Evolutionary conservation across 2,888 invertebrate genomes (phyloP).

Genomic region (Galerucella calmariensis): DNA sequence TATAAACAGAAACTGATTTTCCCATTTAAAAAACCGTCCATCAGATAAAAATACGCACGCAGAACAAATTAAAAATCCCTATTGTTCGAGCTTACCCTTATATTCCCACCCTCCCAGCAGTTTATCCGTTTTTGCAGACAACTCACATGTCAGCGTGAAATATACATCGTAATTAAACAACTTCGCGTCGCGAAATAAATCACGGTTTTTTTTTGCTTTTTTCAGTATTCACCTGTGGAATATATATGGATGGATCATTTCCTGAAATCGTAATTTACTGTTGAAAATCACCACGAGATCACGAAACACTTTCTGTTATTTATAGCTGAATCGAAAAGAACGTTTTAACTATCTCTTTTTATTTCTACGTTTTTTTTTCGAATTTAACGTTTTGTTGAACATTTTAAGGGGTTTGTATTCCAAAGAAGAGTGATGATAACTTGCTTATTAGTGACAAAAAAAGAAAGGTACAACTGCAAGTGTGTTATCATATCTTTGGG

Average conservation of each 20-base stretch:
- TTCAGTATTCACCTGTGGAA: slow-evolving; percentile 51
- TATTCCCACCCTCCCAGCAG: slow-evolving; percentile 6
- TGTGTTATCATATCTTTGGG: too few species aligned
- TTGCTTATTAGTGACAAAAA: too few species aligned
- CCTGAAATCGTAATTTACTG: slow-evolving; percentile 47
- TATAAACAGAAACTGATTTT: background rate
- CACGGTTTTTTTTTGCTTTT: slow-evolving; percentile 47
- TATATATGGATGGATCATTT: slow-evolving; percentile 49
- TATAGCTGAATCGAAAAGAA: slow-evolving; percentile 31
- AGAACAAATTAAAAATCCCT: slow-evolving; percentile 24
- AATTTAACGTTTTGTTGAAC: background rate
- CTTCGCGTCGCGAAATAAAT: slow-evolving; percentile 45
- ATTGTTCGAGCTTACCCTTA: slow-evolving; percentile 8
- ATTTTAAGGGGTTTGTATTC: background rate
- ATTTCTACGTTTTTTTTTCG: too few species aligned
- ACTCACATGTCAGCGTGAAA: slow-evolving; percentile 45
- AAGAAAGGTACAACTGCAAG: too few species aligned
- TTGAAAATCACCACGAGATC: slow-evolving; percentile 41
- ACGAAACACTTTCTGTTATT: slow-evolving; percentile 39
- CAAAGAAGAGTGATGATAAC: too few species aligned
- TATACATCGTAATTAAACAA: slow-evolving; percentile 51
- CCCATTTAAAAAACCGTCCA: too few species aligned
- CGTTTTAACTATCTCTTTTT: slow-evolving; percentile 20
- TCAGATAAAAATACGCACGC: too few species aligned
- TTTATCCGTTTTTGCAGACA: slow-evolving; percentile 31